Percentiles rank a stretch among this genome's conserved stretches.
phyloP scores from a whole-genome alignment of 2,888 invertebrate species.

The Drosophila neotestacea region DNA sequence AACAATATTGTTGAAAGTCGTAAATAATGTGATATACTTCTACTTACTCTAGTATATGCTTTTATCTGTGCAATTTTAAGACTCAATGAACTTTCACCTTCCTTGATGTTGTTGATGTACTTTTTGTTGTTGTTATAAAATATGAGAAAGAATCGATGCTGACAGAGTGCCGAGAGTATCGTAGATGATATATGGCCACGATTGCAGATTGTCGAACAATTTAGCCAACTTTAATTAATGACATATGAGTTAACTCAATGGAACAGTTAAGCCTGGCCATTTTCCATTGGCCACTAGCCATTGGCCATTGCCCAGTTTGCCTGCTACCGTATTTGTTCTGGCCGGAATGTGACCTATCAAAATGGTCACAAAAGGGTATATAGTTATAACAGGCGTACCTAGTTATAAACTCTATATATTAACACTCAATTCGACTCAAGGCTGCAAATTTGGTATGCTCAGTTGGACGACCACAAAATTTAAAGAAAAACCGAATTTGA shows the following conservation, averaged over 20 bases:
- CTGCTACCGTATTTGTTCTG: background rate
- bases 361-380: background rate
- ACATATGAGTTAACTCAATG: conserved; percentile 34
- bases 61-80: conserved; percentile 24
- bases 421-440: too few relatives aligned
- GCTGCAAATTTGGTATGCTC: too few relatives aligned
- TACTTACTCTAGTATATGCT: background rate
- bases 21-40: conserved; percentile 34
- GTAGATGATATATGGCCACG: conserved; percentile 35
- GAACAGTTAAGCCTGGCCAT: background rate
- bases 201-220: conserved; percentile 47
- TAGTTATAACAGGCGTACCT: too few relatives aligned
- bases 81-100: conserved; percentile 42
- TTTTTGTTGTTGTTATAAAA: background rate
- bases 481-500: too few relatives aligned
- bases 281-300: background rate
- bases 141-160: conserved; percentile 5
- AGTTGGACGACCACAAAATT: too few relatives aligned
- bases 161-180: background rate
- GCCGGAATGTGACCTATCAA: background rate
- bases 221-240: conserved; percentile 67
- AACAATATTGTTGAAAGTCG: conserved; percentile 42
- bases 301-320: background rate
- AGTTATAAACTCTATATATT: too few relatives aligned
- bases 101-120: background rate